A percentile compares a stretch with the other conserved stretches of the same genome.
These are phyloP conservation scores for Peromyscus californicus DNA, from an alignment of 2,113 vertebrate species.

Conservation along the genomic window DNA sequence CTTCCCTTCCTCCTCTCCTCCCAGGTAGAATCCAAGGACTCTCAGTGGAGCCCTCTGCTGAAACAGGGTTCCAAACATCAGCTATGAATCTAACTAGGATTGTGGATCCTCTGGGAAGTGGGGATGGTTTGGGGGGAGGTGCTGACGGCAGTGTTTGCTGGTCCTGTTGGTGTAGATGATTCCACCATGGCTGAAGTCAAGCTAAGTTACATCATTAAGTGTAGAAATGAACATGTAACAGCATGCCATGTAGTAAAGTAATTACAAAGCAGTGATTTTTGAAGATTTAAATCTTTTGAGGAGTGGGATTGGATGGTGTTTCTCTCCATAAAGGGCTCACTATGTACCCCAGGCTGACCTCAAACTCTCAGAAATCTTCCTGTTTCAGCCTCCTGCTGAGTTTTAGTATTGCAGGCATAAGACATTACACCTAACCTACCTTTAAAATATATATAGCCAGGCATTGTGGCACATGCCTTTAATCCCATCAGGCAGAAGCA, in stretches of 20 bases:
- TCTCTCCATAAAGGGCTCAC: neutral
- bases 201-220: neutral
- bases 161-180: neutral
- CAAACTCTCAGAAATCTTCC: neutral
- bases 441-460: neutral
- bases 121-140: neutral
- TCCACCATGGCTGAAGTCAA: neutral
- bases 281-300: neutral
- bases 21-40: neutral
- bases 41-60: neutral
- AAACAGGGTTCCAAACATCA: neutral
- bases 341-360: neutral
- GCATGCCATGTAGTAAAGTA: neutral
- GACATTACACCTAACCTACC: neutral
- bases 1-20: neutral
- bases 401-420: no score
- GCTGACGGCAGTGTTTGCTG: neutral
- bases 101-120: neutral
- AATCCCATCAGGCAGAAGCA: neutral
- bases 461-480: neutral
- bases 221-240: neutral
- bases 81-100: neutral
- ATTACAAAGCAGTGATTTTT: conserved; percentile 10
- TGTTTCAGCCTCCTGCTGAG: neutral
- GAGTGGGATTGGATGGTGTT: neutral